phyloP scores from a whole-genome alignment of 2,113 vertebrate genomes.

The Tinamus guttatus region DNA sequence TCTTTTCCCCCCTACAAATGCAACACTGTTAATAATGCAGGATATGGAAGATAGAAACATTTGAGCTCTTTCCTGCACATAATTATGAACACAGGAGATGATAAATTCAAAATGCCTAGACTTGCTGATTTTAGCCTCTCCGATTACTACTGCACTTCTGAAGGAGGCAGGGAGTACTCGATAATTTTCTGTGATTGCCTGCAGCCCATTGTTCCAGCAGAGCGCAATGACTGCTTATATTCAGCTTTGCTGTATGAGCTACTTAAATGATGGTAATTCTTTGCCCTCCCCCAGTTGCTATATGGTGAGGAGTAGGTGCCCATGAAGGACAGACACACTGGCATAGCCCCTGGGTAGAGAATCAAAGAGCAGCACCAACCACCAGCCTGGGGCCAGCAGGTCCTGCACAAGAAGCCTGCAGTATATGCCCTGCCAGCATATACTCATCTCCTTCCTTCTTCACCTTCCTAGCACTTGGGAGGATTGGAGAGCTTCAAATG shows the following conservation, averaged over 20 bases:
- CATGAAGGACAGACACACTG: not conserved
- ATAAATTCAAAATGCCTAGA: not conserved
- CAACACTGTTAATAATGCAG: not conserved
- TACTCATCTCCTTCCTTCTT: not conserved
- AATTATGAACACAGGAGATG: not conserved
- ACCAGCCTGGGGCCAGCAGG: accelerated
- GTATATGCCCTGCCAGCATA: not conserved
- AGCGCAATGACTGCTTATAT: not conserved
- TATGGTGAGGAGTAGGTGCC: accelerated
- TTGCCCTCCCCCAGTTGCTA: not conserved
- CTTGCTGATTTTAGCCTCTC: not conserved
- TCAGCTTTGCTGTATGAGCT: not conserved
- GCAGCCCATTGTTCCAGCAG: not conserved
- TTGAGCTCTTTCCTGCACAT: not conserved
- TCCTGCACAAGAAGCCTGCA: not conserved
- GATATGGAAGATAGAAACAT: not conserved
- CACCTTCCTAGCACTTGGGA: not conserved
- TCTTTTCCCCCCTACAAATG: not conserved
- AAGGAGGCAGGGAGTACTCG: not conserved
- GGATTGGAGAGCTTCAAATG: not conserved
- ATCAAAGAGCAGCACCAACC: not conserved
- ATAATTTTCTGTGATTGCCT: not conserved
- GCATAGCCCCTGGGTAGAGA: not conserved
- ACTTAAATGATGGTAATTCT: not conserved
- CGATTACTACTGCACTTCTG: not conserved